Evolutionary conservation across 2,113 vertebrate species (phyloP).

Genomic region (Tylochromis polylepis): DNA sequence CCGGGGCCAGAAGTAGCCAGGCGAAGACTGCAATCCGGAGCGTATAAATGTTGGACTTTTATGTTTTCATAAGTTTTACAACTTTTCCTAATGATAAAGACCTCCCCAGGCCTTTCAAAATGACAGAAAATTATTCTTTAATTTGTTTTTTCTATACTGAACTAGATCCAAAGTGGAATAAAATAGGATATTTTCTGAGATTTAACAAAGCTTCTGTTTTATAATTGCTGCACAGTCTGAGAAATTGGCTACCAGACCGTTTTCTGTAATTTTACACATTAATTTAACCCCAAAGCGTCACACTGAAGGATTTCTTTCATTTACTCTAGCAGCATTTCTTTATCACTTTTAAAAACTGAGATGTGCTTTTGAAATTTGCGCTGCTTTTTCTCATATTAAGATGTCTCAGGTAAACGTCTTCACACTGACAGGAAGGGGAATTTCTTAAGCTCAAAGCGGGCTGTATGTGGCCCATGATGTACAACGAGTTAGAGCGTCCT

Average conservation of each 20-base stretch:
- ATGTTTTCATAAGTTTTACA: not conserved
- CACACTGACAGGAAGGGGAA: not conserved
- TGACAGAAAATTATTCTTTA: fast-evolving
- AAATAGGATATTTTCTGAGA: not conserved
- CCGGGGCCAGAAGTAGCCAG: not conserved
- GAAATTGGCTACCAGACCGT: not conserved
- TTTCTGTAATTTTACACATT: not conserved
- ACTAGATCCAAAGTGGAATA: not conserved
- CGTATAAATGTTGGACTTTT: fast-evolving
- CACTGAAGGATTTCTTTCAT: not conserved
- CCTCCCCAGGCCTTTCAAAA: fast-evolving
- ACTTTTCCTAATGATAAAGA: not conserved
- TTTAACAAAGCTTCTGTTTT: too few relatives aligned
- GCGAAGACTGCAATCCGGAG: not conserved
- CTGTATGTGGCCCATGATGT: not conserved
- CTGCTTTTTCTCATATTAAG: not conserved
- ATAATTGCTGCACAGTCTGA: not conserved
- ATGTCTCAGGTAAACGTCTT: not conserved
- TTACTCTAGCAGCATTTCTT: not conserved
- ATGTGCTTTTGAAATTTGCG: not conserved
- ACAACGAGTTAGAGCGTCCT: fast-evolving
- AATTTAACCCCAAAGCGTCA: not conserved
- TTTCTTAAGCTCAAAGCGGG: fast-evolving
- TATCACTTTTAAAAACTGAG: not conserved
- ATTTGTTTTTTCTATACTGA: not conserved